Evolutionary conservation across 2,888 invertebrate genomes (phyloP).

Genomic region (Sphaerophoria rueppellii): DNA sequence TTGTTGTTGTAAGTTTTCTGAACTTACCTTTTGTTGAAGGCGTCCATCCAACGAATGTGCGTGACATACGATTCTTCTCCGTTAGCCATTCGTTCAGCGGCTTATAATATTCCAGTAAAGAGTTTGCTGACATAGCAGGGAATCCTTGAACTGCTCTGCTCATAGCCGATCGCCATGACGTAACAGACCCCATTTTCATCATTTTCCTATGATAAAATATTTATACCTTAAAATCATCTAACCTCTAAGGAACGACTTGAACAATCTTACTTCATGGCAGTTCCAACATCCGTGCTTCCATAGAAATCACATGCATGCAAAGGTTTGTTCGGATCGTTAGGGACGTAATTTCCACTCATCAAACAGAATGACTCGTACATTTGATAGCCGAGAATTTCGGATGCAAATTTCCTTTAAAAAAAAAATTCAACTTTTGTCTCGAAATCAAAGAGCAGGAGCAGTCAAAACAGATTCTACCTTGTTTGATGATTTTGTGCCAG

Average conservation of each 20-base stretch:
- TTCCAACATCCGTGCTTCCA: conserved; percentile 89
- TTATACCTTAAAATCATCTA: not conserved
- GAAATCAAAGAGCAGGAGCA: not conserved
- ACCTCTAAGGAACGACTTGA: conserved; percentile 74
- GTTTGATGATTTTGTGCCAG: conserved; percentile 76
- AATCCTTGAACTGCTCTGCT: conserved; percentile 87
- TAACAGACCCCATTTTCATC: conserved; percentile 86
- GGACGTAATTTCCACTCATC: conserved; percentile 84
- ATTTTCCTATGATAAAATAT: conserved; percentile 79
- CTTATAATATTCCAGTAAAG: conserved; percentile 90
- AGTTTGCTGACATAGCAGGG: conserved; percentile 87
- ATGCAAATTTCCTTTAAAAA: conserved; percentile 87
- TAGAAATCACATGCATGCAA: conserved; percentile 94
- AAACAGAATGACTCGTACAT: conserved; percentile 88
- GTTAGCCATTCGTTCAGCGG: conserved; percentile 88
- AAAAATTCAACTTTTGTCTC: not conserved
- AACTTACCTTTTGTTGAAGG: conserved; percentile 73
- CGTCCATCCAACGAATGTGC: conserved; percentile 85
- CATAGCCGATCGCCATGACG: conserved; percentile 90
- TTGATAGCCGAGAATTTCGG: conserved; percentile 91
- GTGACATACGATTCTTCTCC: conserved; percentile 86
- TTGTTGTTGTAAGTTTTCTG: not conserved
- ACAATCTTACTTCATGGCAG: conserved; percentile 83
- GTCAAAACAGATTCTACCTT: conserved; percentile 75
- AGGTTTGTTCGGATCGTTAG: conserved; percentile 84